These are phyloP conservation scores for Catharus minimus DNA, from an alignment of 2,113 vertebrate genomes.

Conservation along the genomic window DNA sequence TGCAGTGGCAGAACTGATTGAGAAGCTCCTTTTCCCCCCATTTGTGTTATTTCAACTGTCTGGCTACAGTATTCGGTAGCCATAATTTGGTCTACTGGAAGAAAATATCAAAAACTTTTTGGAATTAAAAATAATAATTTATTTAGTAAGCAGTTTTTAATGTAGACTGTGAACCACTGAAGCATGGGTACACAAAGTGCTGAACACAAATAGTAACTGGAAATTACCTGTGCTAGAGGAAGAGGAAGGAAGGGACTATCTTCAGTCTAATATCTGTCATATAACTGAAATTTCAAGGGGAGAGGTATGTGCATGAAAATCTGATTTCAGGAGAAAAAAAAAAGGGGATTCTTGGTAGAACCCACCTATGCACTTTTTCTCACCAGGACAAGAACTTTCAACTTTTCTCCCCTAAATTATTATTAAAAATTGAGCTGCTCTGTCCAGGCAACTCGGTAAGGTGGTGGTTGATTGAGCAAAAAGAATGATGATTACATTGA, in stretches of 20 bases:
- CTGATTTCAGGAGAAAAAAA: background rate
- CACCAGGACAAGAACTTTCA: background rate
- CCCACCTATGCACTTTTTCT: background rate
- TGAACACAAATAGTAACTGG: background rate
- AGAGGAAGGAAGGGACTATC: background rate
- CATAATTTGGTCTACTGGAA: background rate
- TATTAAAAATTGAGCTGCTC: conserved; percentile 21
- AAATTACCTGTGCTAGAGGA: background rate
- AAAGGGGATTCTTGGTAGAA: background rate
- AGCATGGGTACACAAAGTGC: background rate
- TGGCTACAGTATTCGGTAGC: background rate
- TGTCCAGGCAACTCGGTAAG: background rate
- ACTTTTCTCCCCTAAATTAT: background rate
- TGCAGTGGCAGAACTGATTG: background rate
- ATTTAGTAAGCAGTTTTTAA: background rate
- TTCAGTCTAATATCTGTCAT: background rate
- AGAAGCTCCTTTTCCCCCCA: background rate
- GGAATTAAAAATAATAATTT: background rate
- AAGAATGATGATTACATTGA: conserved; percentile 15
- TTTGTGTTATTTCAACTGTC: background rate
- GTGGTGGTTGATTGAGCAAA: conserved; percentile 22
- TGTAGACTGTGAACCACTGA: background rate
- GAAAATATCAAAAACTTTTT: background rate
- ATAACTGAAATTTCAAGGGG: background rate
- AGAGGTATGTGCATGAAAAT: background rate